Percentiles rank a stretch among this genome's conserved stretches.
Conservation (phyloP, 2,888 invertebrate species). For the Ferdinandea cuprea region DNA sequence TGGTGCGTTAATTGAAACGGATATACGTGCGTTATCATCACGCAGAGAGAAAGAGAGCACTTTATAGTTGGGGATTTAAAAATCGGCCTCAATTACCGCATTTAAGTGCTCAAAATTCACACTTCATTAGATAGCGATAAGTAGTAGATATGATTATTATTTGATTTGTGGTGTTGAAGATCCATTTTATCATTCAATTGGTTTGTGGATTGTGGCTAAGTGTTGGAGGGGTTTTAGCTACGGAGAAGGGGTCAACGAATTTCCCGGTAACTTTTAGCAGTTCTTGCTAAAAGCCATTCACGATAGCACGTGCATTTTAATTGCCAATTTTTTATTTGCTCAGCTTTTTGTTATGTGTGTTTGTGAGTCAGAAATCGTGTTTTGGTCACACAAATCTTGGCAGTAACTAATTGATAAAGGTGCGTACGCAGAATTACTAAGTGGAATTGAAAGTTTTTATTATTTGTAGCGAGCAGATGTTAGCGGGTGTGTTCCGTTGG, state of each 20-base stretch:
- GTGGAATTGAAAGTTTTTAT: slow-evolving; percentile 26
- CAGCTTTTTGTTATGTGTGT: slow-evolving; percentile 2
- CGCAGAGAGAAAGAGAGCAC: slow-evolving; percentile 15
- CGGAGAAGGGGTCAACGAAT: slow-evolving; percentile 48
- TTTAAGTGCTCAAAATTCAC: slow-evolving; percentile 35
- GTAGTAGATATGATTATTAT: slow-evolving; percentile 32
- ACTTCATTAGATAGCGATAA: slow-evolving; percentile 52
- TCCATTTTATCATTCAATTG: slow-evolving; percentile 14
- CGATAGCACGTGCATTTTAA: slow-evolving; percentile 60
- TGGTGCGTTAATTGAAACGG: slow-evolving; percentile 59
- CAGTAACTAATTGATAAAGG: slow-evolving; percentile 31
- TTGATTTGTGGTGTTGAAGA: slow-evolving; percentile 10
- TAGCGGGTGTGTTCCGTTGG: not conserved
- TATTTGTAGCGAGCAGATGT: slow-evolving; percentile 8
- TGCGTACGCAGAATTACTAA: slow-evolving; percentile 31
- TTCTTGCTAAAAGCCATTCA: slow-evolving; percentile 35
- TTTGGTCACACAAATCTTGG: slow-evolving; percentile 21
- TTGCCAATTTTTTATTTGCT: slow-evolving; percentile 26
- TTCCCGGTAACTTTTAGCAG: slow-evolving; percentile 37
- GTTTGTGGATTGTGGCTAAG: not conserved
- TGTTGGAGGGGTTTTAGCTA: not conserved
- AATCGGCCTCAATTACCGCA: slow-evolving; percentile 41
- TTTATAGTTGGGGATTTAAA: slow-evolving; percentile 32
- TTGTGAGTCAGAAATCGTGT: slow-evolving; percentile 22
- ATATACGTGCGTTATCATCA: slow-evolving; percentile 55